These are phyloP conservation scores for Oxystoma pomonae DNA, from an alignment of 2,888 invertebrate species.

Conservation along the genomic window DNA sequence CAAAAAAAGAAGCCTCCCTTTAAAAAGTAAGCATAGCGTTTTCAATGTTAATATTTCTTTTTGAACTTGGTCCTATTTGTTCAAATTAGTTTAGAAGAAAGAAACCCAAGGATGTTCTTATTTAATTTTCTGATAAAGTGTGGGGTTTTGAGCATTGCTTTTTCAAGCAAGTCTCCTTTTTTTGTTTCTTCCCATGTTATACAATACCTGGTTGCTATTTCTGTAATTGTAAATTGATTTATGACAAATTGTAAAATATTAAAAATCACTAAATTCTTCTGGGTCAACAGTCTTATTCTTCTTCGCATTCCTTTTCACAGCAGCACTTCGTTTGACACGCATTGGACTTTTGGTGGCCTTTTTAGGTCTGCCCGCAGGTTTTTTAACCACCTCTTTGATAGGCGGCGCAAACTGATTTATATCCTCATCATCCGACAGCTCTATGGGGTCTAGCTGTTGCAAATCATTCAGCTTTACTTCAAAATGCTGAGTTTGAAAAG, in stretches of 20 bases:
- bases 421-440: neutral
- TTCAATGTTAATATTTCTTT: no score
- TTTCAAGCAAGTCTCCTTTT: no score
- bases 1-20: no score
- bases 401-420: neutral
- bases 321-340: conserved; percentile 22
- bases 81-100: no score
- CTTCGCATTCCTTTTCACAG: conserved; percentile 34
- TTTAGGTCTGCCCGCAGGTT: conserved; percentile 25
- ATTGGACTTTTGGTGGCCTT: conserved; percentile 17
- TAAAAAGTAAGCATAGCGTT: no score
- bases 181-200: no score
- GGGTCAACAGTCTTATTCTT: conserved; percentile 32
- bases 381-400: neutral
- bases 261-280: conserved; percentile 33
- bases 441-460: neutral
- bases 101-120: no score
- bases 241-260: neutral
- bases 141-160: no score
- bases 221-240: no score
- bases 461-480: neutral
- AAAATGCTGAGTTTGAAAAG: neutral
- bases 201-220: no score
- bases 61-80: no score
- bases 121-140: no score